Percentiles rank a stretch among this genome's conserved stretches.
phyloP scores from a whole-genome alignment of 2,888 invertebrate species.

The Perithous albicinctus region DNA sequence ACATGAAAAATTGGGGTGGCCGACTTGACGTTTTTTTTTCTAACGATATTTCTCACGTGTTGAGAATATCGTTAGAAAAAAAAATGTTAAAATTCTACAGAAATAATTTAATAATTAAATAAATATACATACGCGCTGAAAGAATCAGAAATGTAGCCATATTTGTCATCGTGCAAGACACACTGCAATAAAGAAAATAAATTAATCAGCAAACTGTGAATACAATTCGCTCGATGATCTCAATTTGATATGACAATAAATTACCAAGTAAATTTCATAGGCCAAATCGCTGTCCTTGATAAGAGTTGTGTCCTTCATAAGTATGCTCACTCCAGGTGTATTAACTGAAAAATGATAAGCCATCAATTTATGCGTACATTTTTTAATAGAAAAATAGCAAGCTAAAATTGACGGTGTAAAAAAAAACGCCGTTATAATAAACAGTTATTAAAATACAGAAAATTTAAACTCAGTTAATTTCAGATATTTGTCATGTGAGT shows the following conservation, averaged over 20 bases:
- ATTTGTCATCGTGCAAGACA: slow-evolving; percentile 92
- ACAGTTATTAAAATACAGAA: slow-evolving; percentile 25
- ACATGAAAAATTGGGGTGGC: no score
- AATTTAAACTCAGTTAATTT: background rate
- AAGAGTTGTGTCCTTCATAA: slow-evolving; percentile 90
- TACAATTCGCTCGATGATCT: slow-evolving; percentile 6
- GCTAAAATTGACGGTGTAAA: no score
- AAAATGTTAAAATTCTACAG: background rate
- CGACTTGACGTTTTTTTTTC: no score
- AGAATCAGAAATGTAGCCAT: slow-evolving; percentile 93
- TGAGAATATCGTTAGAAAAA: background rate
- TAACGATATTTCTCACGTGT: no score
- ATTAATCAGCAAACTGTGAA: background rate
- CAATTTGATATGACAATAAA: slow-evolving; percentile 25
- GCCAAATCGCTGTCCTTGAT: slow-evolving; percentile 90
- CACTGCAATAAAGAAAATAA: slow-evolving; percentile 87
- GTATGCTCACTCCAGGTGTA: slow-evolving; percentile 85
- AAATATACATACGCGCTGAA: slow-evolving; percentile 88
- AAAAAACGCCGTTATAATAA: slow-evolving; percentile 16
- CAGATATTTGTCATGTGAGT: background rate
- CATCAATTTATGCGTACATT: no score
- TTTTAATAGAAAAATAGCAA: no score
- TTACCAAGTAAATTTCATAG: slow-evolving; percentile 91
- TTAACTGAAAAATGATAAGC: slow-evolving; percentile 85
- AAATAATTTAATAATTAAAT: background rate